These are phyloP conservation scores for Phoenoteleia sp. DNA, from an alignment of 2,888 invertebrate genomes.

Conservation along the genomic window DNA sequence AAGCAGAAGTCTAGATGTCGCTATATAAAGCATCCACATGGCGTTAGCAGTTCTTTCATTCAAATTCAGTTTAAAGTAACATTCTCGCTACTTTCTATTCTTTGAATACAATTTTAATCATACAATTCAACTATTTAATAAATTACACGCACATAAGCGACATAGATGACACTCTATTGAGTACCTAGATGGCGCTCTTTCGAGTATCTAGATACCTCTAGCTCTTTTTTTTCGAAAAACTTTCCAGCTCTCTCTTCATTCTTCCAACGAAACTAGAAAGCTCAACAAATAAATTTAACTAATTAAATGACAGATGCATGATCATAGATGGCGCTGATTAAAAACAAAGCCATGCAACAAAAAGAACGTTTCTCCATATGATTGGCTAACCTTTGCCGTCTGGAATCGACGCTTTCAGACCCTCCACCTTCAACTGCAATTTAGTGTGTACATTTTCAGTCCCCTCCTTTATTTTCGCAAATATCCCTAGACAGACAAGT, in stretches of 20 bases:
- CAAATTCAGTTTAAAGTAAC: no score
- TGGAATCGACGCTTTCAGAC: constrained; percentile 86
- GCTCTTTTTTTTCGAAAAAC: constrained; percentile 2
- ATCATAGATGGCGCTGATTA: constrained; percentile 41
- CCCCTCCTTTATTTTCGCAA: constrained; percentile 98
- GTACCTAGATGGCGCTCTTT: constrained; percentile 2
- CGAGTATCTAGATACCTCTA: no score
- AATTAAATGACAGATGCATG: neutral
- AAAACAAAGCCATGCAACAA: constrained; percentile 74
- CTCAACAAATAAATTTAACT: neutral
- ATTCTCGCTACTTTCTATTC: no score
- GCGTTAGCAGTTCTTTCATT: no score
- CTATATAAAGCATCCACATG: no score
- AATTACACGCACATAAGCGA: no score
- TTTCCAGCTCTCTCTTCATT: neutral
- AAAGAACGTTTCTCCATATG: constrained; percentile 41
- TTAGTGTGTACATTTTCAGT: constrained; percentile 98
- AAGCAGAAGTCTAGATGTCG: no score
- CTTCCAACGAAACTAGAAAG: neutral
- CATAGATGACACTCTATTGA: no score
- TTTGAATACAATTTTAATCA: no score
- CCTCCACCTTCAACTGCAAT: constrained; percentile 97
- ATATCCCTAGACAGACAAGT: constrained; percentile 89
- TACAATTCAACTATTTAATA: no score
- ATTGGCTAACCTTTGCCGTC: constrained; percentile 86